Conservation (phyloP, 2,888 invertebrate species). For the Drosophila quasianomalipes region DNA sequence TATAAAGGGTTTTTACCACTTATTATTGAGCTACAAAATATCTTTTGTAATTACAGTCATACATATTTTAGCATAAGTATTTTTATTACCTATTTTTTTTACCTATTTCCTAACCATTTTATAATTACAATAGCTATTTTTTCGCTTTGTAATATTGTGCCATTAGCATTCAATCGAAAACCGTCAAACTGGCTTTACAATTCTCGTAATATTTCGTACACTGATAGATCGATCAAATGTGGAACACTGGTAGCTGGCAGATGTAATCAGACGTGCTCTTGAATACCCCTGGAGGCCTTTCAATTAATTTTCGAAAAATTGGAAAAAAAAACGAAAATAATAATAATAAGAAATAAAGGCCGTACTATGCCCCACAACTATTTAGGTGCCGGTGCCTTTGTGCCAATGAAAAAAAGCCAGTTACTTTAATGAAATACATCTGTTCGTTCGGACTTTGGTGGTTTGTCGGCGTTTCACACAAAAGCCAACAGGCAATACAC, state of each 20-base stretch:
- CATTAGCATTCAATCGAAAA: background rate
- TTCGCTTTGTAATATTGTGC: background rate
- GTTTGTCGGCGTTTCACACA: slow-evolving; percentile 49
- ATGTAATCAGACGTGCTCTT: slow-evolving; percentile 74
- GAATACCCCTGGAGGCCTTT: slow-evolving; percentile 55
- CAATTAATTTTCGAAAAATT: slow-evolving; percentile 68
- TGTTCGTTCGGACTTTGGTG: slow-evolving; percentile 42
- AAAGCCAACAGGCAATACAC: slow-evolving; percentile 52
- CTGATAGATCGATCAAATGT: slow-evolving; percentile 77
- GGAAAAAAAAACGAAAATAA: slow-evolving; percentile 2
- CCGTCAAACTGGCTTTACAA: background rate
- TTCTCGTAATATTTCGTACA: background rate
- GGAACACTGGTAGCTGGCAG: slow-evolving; percentile 80
- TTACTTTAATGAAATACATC: slow-evolving; percentile 79
- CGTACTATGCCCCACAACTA: slow-evolving; percentile 10
- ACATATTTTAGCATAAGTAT: background rate
- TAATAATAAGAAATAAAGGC: background rate
- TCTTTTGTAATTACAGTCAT: background rate
- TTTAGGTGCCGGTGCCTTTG: slow-evolving; percentile 54
- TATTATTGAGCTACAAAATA: background rate
- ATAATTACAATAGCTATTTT: background rate
- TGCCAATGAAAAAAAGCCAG: slow-evolving; percentile 42
- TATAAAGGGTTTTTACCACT: background rate
- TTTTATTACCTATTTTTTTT: background rate
- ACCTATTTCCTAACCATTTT: background rate